These are phyloP conservation scores for Crotophaga sulcirostris DNA, from an alignment of 2,113 vertebrate genomes.

Conservation along the genomic window DNA sequence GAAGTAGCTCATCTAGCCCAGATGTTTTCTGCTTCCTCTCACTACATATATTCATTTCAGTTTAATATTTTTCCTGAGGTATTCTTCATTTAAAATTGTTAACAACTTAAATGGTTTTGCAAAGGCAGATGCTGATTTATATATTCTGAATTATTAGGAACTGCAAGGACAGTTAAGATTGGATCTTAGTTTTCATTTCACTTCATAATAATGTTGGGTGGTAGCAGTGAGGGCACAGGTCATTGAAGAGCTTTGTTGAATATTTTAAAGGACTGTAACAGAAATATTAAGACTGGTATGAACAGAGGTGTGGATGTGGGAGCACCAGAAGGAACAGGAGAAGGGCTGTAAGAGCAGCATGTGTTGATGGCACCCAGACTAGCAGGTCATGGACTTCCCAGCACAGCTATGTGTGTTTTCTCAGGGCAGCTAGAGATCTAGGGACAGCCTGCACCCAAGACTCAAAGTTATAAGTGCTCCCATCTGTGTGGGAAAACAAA, in stretches of 20 bases:
- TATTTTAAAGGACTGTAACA: neutral
- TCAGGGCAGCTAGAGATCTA: neutral
- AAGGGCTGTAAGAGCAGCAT: accelerated
- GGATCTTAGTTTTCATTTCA: neutral
- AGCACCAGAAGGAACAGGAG: neutral
- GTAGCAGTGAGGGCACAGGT: neutral
- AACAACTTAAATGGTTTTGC: neutral
- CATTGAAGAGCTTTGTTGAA: neutral
- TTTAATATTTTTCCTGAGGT: neutral
- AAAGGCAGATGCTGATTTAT: neutral
- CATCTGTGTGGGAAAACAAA: neutral
- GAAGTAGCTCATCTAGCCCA: neutral
- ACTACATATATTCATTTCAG: neutral
- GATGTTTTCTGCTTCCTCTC: neutral
- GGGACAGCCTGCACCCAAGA: neutral
- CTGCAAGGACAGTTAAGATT: neutral
- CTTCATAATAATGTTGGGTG: neutral
- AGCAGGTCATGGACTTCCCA: neutral
- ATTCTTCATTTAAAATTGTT: neutral
- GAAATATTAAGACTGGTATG: neutral
- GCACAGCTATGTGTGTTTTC: neutral
- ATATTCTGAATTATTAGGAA: neutral
- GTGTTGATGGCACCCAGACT: neutral
- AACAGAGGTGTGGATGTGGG: neutral
- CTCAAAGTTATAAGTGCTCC: neutral